Base-by-base conservation (phyloP, 2,113 vertebrate genomes). In the Canis aureus region DNA sequence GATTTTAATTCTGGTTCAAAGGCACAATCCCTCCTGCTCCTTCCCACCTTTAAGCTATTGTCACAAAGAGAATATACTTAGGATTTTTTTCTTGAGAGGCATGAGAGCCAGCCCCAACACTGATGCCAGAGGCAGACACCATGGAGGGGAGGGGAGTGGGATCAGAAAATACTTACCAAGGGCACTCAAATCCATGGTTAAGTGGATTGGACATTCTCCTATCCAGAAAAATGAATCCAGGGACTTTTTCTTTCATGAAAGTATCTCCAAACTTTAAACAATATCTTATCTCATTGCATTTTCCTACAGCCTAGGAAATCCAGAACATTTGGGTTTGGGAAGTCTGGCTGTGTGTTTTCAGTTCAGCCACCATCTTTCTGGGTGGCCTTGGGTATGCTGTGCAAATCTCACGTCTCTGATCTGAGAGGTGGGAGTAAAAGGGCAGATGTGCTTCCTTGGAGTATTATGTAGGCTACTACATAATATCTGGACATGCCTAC, bases 1-100 rank as follows among this genome's bases (percentile, higher is more conserved):
- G 0, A n/a, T 88, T 81, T 88, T 43, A 32, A 94, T 81, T 80
- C 43, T 90, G 62, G 35, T 90, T 95, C 64, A 89, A 85, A 89
- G 86, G n/a, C 20, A 64, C 35, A 53, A 10, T 62, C 22, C 23
- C 29, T 92, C 49, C 83, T 86, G 55, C 20, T 17, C 35, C 57
- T 49, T 57, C 8, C n/a, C 3, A 3, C 17, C 20, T 76, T 67
- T 13, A 69, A 66, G 22, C 7, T 15, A n/a, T 81, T 79, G 29
- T 88, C 55, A 81, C 38, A 91, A 76, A 76, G 35, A 81, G 71
- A 91, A 79, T 55, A 23, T 60, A 20, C 79, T 95, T 60, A 51
- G 89, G 51, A 80, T 93, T 80, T 35, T 35, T 69, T 51, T 90
- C 66, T 43, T 67, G 66, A 89, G 35, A 84, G 89, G 16, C 57